Base-by-base conservation (phyloP, 2,888 invertebrate species). In the Pseudococcus jackbeardsleyi region DNA sequence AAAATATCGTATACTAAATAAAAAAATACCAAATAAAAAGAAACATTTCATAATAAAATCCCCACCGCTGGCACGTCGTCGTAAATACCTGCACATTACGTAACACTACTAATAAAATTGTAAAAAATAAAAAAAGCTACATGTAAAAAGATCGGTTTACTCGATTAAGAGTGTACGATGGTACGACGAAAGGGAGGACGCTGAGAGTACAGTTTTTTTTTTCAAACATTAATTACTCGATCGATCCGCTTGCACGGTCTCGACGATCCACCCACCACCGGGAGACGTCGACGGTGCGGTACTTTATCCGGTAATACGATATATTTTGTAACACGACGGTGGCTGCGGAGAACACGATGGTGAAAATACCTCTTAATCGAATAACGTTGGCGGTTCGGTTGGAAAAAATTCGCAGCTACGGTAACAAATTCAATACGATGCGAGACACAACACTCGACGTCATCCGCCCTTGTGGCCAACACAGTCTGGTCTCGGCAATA, bases 271-370 rank as follows among this genome's bases (percentile, higher is more conserved):
- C 64, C 64, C 64, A 64, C 22, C 22, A 54, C 54, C n/a, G 54
- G 15, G 48, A 54, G n/a, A 54, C 17, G n/a, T 54, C 9, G 11
- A 22, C 64, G 64, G 64, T 64, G 64, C 64, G 79, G 79, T 79
- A 39, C 79, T 17, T 5, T 79, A 46, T 46, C 84, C 48, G 42
- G 84, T 84, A 84, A 79, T 79, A 79, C 5, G 46, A 79, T 42
- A 42, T 79, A 17, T 39, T 26, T 12, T 39, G 77, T 77, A 39
- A 33, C 39, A 42, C 8, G 17, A 79, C 15, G 12, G 33, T 33
- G 33, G 42, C 42, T 33, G 26, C 26, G 26, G 42, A 79, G 17
- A 11, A 33, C 17, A 33, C 79, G 79, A 82, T n/a, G 84, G 48
- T 48, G 84, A 48, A 50, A 22, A 39, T 46, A 46, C 42, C 42